phyloP scores from a whole-genome alignment of 2,797 vertebrate genomes.

The Falco rusticolus region DNA sequence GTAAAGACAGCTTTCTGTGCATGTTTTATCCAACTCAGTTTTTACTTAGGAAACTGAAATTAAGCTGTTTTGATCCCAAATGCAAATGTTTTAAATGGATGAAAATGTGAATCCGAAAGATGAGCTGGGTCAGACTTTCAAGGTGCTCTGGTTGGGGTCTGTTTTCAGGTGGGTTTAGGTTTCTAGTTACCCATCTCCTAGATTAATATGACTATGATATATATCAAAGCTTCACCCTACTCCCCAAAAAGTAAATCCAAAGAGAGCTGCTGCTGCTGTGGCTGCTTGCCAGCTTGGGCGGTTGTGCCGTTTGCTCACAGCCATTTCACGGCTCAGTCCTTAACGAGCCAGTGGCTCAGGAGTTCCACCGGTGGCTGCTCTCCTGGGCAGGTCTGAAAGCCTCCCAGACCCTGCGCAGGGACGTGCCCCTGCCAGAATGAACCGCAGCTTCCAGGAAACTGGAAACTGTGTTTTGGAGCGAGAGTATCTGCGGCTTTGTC shows the following conservation, averaged over 20 bases:
- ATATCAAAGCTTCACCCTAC: neutral
- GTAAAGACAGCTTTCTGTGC: neutral
- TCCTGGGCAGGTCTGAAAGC: neutral
- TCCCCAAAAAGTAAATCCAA: neutral
- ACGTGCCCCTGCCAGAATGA: neutral
- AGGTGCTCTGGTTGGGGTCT: neutral
- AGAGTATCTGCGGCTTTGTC: no score
- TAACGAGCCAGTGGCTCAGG: rapidly evolving
- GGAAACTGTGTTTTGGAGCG: neutral
- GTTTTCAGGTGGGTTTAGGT: neutral
- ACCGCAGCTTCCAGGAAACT: neutral
- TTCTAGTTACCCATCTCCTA: neutral
- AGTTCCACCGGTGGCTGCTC: neutral
- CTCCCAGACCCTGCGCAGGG: neutral
- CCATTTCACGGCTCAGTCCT: neutral
- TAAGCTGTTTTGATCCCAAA: neutral
- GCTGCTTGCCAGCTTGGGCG: neutral
- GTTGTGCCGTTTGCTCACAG: neutral
- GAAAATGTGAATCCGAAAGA: neutral
- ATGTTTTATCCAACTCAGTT: neutral
- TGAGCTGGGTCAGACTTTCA: neutral
- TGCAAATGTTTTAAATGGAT: neutral
- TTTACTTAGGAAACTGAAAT: neutral
- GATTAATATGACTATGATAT: rapidly evolving
- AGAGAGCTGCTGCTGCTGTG: neutral